Base-by-base conservation (phyloP, 2,113 vertebrate species). In the Willisornis vidua region DNA sequence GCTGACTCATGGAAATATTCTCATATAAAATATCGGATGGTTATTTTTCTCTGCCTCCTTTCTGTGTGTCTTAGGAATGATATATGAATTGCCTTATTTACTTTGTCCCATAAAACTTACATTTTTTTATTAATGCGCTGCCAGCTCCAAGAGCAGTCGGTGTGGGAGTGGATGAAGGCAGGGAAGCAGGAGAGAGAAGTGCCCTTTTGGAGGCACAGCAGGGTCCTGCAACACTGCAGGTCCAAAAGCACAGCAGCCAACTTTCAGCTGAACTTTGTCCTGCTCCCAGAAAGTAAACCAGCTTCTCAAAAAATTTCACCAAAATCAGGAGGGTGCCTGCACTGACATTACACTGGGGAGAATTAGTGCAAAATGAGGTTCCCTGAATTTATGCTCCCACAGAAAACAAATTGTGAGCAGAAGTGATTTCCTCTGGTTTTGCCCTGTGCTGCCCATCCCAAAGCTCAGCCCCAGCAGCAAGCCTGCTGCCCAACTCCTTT, bases 11-110 rank as follows among this genome's bases (percentile, higher is more conserved):
- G 97, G 87, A 93, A 97, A 98, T 97, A 97, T 35, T 68, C 85
- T 90, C 51, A 72, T 93, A 95, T 89, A 89, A 95, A 77, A 88
- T 35, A 75, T 80, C 3, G 77, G 91, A 72, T 14, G 92, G 95
- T 95, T 97, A 97, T 98, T 98, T 97, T 98, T 98, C 98, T 98
- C 94, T 97, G 97, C 97, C 97, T 98, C 52, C 54, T 96, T 97
- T 96, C 87, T 77, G 85, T 55, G 87, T 93, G 95, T 97, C 97
- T 95, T 77, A 79, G 87, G 85, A 95, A 98, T 98, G 98, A 98
- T 98, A 95, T 97, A 98, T 97, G 97, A 97, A 97, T 97, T 65
- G 91, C 96, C 96, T 98, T 98, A 97, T 97, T 98, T 98, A 98
- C 97, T 97, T 98, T 97, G 97, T 97, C 95, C 96, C 92, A 96